Evolutionary conservation across 1,140 invertebrate species (phyloP), one percentile per base, ranked within the genome.

Genomic region (Drosophila auraria): DNA sequence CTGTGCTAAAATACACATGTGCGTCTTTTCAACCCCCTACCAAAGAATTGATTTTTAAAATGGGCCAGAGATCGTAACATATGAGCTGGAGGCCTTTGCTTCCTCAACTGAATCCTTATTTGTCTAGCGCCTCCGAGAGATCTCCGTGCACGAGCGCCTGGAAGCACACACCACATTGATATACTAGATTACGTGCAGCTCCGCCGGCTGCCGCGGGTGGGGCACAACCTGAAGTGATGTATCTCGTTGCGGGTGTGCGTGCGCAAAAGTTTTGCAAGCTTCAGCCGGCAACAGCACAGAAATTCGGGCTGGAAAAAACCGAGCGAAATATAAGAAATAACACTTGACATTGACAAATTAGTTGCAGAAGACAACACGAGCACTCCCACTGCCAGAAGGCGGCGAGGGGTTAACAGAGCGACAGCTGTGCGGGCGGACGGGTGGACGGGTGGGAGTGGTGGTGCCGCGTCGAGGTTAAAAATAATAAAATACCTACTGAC

Each of bases 331-430:
- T 76, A 91, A 91, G 86, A 91, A 91, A 91, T 91, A 91, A 89
- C 89, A 91, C 89, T 91, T 91, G 89, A 91, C 89, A 91, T 91
- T 91, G 89, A 91, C 89, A 91, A 91, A 91, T 91, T 91, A 91
- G 89, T 91, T 91, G 66, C 82, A 86, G 77, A 87, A 91, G 87
- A 91, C 87, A 90, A 80, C 72, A 82, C 72, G 47, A 70, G 50
- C 56, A 62, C 70, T 71, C 44, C 65, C 23, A n/a, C 62, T 17
- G 27, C 50, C 25, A 38, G 20, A 5, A 7, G 42, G 36, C 20
- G 64, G 64, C 51, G 78, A 78, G 80, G 82, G 73, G 74, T 83
- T 83, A 83, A 75, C 54, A 23, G 65, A 81, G 87, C 73, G 50
- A 69, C 75, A 72, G 78, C 75, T 53, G 60, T 53, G 59, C 51